A percentile compares a stretch with the other conserved stretches of the same genome.
phyloP scores from a whole-genome alignment of 2,113 vertebrate species.

The Amia ocellicauda region DNA sequence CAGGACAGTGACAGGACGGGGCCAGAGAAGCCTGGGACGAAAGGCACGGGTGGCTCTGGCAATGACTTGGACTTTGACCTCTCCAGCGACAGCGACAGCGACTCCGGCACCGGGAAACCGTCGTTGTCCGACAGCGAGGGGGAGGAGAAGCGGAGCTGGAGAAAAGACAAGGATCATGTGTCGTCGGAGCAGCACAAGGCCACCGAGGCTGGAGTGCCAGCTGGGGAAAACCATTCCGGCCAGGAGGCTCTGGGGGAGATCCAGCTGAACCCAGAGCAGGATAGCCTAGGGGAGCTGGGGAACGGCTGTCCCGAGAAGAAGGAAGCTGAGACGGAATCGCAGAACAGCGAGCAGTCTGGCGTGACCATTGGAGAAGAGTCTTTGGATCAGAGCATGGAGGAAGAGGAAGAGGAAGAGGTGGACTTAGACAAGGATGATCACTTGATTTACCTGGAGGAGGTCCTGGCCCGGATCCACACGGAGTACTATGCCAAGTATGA shows the following conservation, averaged over 20 bases:
- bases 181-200: slow-evolving; percentile 32
- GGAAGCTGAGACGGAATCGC: slow-evolving; percentile 90
- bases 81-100: slow-evolving; percentile 86
- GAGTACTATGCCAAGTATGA: slow-evolving; percentile 89
- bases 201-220: slow-evolving; percentile 30
- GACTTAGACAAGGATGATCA: slow-evolving; percentile 87
- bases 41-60: slow-evolving; percentile 23
- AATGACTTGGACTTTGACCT: slow-evolving; percentile 84
- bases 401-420: slow-evolving; percentile 75
- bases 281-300: slow-evolving; percentile 68
- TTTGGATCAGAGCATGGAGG: slow-evolving; percentile 88
- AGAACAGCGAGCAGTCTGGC: slow-evolving; percentile 91
- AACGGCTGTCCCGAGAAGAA: slow-evolving; percentile 79
- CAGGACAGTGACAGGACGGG: slow-evolving; percentile 19
- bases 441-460: slow-evolving; percentile 89
- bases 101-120: slow-evolving; percentile 60
- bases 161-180: slow-evolving; percentile 32
- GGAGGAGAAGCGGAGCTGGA: slow-evolving; percentile 55
- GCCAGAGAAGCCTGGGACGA: slow-evolving; percentile 28
- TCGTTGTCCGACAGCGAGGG: slow-evolving; percentile 62
- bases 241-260: slow-evolving; percentile 23
- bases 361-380: slow-evolving; percentile 86
- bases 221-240: slow-evolving; percentile 29
- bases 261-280: slow-evolving; percentile 42
- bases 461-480: slow-evolving; percentile 85